Evolutionary conservation across 2,888 invertebrate genomes (phyloP), one percentile per base, ranked within the genome.

Genomic region (Brenthis daphne): DNA sequence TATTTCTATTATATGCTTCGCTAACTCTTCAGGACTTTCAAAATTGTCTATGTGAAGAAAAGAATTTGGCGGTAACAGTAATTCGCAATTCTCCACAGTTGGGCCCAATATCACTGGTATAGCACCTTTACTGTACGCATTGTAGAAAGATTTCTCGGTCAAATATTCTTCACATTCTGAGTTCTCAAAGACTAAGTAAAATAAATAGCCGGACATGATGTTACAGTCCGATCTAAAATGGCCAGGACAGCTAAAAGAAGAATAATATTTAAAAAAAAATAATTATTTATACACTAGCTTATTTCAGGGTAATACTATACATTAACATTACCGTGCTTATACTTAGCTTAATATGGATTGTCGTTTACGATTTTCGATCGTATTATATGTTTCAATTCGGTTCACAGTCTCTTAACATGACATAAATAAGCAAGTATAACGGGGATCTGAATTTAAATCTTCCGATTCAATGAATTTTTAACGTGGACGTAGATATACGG

Each of bases 101-200:
- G 94, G 90, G 0, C 96, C 96, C 93, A 95, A 94, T 54, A 96
- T 94, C 3, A 96, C 84, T 0, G 96, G 96, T 47, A 96, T 93
- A 0, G 95, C 89, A 16, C 93, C 92, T 81, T 95, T 95, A 2
- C 85, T 77, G 75, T 94, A 95, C 0, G 94, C 95, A 75, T 96
- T 93, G 90, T 95, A 94, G 85, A 94, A 96, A 0, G 94, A 80
- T 80, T 96, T 96, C 79, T 96, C 96, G 0, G 96, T 96, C 57
- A 96, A 83, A 76, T 96, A 96, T 79, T 96, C 94, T 6, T 89
- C 88, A 78, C 96, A 96, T 75, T 94, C 93, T 0, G 95, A 94
- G 79, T 96, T 96, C 82, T 96, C 96, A 73, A 96, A 94, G 0
- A 95, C 94, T 55, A 96, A 82, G 77, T 96, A 96, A 81, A 96